Conservation (phyloP, 2,113 vertebrate genomes). For the Otis tarda region DNA sequence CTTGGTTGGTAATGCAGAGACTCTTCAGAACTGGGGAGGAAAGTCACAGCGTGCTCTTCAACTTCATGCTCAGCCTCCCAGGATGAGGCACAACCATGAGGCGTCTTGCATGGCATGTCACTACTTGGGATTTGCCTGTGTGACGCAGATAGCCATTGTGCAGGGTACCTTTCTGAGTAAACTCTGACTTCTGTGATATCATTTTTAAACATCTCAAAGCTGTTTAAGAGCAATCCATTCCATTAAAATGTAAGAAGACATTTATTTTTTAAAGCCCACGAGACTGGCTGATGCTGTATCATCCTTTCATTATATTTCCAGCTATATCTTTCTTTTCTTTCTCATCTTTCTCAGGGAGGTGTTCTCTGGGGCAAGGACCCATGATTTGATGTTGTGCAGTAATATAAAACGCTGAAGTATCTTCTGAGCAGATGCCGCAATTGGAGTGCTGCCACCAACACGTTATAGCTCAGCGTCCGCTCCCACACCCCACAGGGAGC, state of each 20-base stretch:
- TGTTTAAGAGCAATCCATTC: not conserved
- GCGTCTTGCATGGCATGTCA: accelerated
- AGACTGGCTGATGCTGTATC: not conserved
- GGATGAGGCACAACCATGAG: accelerated
- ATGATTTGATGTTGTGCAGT: not conserved
- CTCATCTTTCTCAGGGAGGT: not conserved
- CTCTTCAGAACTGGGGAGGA: not conserved
- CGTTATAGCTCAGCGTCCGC: accelerated
- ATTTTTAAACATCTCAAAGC: not conserved
- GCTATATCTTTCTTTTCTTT: not conserved
- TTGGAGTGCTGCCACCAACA: not conserved
- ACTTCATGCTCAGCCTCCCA: not conserved
- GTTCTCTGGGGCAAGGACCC: not conserved
- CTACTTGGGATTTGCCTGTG: not conserved
- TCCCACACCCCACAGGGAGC: not conserved
- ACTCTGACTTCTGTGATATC: not conserved
- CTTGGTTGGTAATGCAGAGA: accelerated
- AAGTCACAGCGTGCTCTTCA: not conserved
- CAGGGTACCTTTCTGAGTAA: not conserved
- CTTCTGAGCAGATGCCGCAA: not conserved
- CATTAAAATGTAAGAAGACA: not conserved
- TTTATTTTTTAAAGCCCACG: not conserved
- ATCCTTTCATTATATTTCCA: not conserved
- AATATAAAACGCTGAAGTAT: not conserved
- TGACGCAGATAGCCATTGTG: accelerated